Evolutionary conservation across 2,888 invertebrate genomes (phyloP), one percentile per base, ranked within the genome.

Genomic region (Apamea crenata): DNA sequence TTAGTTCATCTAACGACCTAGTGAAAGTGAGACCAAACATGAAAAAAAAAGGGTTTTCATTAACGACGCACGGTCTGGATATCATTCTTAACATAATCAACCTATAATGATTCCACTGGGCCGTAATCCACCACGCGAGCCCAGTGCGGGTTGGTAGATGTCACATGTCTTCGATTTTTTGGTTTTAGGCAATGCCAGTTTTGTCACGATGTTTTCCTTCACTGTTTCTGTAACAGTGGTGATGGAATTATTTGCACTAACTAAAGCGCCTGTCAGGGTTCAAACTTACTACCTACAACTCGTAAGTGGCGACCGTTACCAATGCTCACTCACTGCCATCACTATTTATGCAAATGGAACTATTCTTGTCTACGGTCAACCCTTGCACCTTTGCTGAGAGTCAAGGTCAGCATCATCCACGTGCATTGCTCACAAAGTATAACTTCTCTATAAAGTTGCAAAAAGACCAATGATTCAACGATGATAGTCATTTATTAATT

Each of bases 401-500:
- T 7, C 69, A 77, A 71, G 50, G 61, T 47, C 67, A 47, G 5
- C 12, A 32, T 47, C 8, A 67, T 61, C 84, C 67, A 81, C 79
- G 81, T 84, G 79, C 44, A 36, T 10, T 0, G 6, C 2, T 21
- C 3, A 84, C 80, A 61, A 67, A 65, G 25, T 40, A 80, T 40
- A 80, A 66, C 56, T 25, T 40, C 72, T 80, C 59, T 36, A 80
- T 65, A 74, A 66, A 53, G 53, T 63, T n/a, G n/a, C n/a, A 66
- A 81, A 83, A 53, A 61, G 6, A 3, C 79, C 29, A n/a, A 67
- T 78, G 70, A 67, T n/a, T 78, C 71, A 84, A 12, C 44, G 32
- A 66, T 59, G 78, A 71, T 47, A 79, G 67, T 74, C 56, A n/a
- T 56, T 78, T 79, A 83, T 85, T 84, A 85, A 87, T 87, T 77